phyloP scores from a whole-genome alignment of 1,140 invertebrate genomes.

The Druon quercuslanigerum region DNA sequence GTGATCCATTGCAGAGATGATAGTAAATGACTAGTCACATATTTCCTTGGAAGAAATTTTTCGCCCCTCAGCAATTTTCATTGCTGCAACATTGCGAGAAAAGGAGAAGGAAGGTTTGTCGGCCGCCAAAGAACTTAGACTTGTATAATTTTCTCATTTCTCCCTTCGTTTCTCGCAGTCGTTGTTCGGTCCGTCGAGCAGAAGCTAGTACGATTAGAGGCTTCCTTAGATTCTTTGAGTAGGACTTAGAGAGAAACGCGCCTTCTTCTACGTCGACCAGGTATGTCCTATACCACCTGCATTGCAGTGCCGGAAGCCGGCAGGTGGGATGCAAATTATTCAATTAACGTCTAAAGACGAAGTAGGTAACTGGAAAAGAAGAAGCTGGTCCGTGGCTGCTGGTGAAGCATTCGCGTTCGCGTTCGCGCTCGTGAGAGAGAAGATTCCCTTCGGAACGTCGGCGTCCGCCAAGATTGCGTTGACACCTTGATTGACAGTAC shows the following conservation, averaged over 20 bases:
- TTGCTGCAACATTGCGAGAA: constrained; percentile 26
- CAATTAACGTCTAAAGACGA: constrained; percentile 65
- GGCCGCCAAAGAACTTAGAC: constrained; percentile 28
- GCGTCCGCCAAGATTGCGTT: constrained; percentile 56
- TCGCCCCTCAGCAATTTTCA: constrained; percentile 7
- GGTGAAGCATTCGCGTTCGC: not conserved
- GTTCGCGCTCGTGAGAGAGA: constrained; percentile 41
- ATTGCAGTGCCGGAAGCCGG: constrained; percentile 55
- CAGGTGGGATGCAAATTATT: constrained; percentile 70
- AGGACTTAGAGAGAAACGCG: not conserved
- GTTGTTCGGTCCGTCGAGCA: constrained; percentile 35
- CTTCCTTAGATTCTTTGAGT: constrained; percentile 31
- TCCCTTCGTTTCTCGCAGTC: constrained; percentile 10
- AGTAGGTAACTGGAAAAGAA: constrained; percentile 17
- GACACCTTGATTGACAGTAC: constrained; percentile 64
- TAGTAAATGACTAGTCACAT: not conserved
- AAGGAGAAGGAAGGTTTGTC: constrained; percentile 10
- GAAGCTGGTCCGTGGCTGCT: constrained; percentile 19
- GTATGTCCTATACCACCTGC: constrained; percentile 41
- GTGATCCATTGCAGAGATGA: not conserved
- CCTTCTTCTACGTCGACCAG: not conserved
- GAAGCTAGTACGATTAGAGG: constrained; percentile 39
- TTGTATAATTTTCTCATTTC: constrained; percentile 31
- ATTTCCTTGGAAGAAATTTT: constrained; percentile 13
- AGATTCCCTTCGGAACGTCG: constrained; percentile 37